Conservation (phyloP, 2,797 vertebrate genomes). For the Sebastes iracundus region DNA sequence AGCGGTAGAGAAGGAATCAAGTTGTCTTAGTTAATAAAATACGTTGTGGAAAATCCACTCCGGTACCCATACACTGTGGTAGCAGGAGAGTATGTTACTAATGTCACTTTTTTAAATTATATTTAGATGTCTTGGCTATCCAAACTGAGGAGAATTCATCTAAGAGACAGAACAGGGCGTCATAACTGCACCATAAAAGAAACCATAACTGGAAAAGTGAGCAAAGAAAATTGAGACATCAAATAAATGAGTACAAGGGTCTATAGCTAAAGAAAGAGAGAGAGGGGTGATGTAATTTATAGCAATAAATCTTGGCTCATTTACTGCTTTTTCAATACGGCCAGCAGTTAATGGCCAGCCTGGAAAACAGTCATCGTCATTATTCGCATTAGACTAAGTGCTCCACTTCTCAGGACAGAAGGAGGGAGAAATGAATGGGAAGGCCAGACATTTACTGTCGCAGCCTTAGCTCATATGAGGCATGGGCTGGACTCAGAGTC, state of each 20-base stretch:
- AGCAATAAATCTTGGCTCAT: constrained; percentile 61
- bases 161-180: not conserved
- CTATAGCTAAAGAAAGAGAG: not conserved
- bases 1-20: not conserved
- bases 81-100: not conserved
- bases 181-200: not conserved
- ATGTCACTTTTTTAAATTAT: not conserved
- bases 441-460: constrained; percentile 71
- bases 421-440: constrained; percentile 38
- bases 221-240: not conserved
- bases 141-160: not conserved
- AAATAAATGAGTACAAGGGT: constrained; percentile 16
- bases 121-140: not conserved
- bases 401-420: constrained; percentile 42
- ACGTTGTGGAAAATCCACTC: not conserved
- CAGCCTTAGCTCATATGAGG: constrained; percentile 56
- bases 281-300: constrained; percentile 54
- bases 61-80: not conserved
- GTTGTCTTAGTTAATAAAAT: not conserved
- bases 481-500: constrained; percentile 36
- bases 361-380: constrained; percentile 54
- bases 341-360: constrained; percentile 31
- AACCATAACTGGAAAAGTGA: not conserved
- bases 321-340: constrained; percentile 65
- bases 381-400: constrained; percentile 74